Evolutionary conservation across 2,888 invertebrate species (phyloP).

Genomic region (Leptogaster cylindrica): DNA sequence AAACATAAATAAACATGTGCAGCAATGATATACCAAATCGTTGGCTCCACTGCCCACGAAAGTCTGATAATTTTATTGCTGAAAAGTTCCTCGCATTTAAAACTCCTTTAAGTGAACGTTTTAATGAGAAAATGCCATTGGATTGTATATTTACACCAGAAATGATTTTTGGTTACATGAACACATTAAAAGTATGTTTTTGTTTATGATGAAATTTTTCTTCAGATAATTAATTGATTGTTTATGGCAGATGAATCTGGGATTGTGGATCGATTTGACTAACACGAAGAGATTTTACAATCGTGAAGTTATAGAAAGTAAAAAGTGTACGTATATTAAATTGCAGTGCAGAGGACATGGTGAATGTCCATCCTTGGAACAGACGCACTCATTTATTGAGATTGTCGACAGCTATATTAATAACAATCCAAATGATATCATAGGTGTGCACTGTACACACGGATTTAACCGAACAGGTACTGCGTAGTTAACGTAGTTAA

Average conservation of each 20-base stretch:
- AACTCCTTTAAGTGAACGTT: conserved; percentile 85
- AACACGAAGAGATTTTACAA: conserved; percentile 94
- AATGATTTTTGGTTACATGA: conserved; percentile 84
- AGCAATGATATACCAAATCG: conserved; percentile 84
- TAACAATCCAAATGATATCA: conserved; percentile 75
- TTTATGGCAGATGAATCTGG: conserved; percentile 83
- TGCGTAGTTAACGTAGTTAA: too few species aligned
- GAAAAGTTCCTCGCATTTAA: conserved; percentile 77
- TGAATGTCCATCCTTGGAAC: conserved; percentile 86
- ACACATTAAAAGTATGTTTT: conserved; percentile 77
- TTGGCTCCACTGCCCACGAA: conserved; percentile 88
- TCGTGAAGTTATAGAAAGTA: conserved; percentile 75
- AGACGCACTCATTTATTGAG: conserved; percentile 82
- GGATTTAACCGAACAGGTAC: conserved; percentile 95
- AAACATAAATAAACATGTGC: too few species aligned
- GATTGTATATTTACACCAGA: conserved; percentile 83
- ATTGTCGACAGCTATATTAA: conserved; percentile 79
- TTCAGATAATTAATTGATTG: conserved; percentile 29
- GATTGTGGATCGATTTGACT: conserved; percentile 96
- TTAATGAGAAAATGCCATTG: conserved; percentile 83
- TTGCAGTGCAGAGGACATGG: conserved; percentile 90
- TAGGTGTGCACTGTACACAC: conserved; percentile 91
- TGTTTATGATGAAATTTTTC: too few species aligned
- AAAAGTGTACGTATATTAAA: conserved; percentile 85
- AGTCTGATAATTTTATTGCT: conserved; percentile 73